Conservation (phyloP, 2,113 vertebrate genomes). For the Gracilinanus agilis region DNA sequence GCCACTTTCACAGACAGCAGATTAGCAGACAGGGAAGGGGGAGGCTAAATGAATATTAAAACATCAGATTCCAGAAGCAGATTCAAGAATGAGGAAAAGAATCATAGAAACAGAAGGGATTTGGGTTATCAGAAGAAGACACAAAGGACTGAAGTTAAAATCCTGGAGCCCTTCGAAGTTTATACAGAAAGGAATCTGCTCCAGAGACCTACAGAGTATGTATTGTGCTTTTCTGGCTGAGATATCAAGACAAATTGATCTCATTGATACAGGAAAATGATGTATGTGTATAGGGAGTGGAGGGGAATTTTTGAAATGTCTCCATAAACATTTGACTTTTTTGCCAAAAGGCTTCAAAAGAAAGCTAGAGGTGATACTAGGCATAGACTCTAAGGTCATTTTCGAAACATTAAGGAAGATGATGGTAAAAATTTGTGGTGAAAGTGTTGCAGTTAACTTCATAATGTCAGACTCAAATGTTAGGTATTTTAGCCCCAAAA, state of each 20-base stretch:
- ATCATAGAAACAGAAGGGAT: not conserved
- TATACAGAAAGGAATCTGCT: not conserved
- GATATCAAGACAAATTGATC: not conserved
- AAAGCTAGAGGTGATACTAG: not conserved
- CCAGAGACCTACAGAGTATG: not conserved
- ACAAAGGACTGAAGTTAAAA: not conserved
- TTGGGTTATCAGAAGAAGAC: not conserved
- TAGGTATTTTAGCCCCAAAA: not conserved
- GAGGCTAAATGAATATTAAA: not conserved
- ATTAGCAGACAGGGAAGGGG: not conserved
- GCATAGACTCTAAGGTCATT: not conserved
- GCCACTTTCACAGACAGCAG: not conserved
- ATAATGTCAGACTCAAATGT: not conserved
- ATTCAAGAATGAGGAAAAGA: not conserved
- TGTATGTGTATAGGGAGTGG: too few species aligned
- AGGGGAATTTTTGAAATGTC: not conserved
- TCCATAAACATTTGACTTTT: not conserved
- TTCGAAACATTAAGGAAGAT: not conserved
- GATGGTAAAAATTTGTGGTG: not conserved
- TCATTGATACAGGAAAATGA: not conserved
- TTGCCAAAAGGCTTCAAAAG: not conserved
- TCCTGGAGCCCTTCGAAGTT: not conserved
- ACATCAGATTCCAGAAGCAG: not conserved
- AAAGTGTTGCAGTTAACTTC: not conserved
- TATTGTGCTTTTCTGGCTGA: not conserved